Base-by-base conservation (phyloP, 2,888 invertebrate genomes). In the Drosophila austrosaltans region DNA sequence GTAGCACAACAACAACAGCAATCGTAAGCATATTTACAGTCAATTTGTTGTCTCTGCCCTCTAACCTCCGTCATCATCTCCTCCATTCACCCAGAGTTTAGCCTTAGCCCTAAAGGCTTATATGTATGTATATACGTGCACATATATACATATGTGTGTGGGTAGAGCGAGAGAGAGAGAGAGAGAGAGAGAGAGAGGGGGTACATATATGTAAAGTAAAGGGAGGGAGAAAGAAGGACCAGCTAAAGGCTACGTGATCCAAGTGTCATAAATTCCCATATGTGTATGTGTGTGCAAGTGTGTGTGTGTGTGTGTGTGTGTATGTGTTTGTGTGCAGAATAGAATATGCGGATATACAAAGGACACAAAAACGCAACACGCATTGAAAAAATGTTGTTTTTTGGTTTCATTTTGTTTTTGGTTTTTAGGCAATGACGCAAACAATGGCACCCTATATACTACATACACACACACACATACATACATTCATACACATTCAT, bases 1-100 rank as follows among this genome's bases (percentile, higher is more conserved):
- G 66, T 69, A 72, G 54, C 61, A 48, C 22, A 62, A 63, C 54
- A 78, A 72, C 78, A 80, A 57, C 57, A 78, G 70, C 79, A 72
- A 78, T 78, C 77, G 76, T 74, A 68, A 86, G 72, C 81, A 79
- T 88, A 85, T 85, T 85, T 85, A 86, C 84, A 88, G 79, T 88
- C 84, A 86, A 85, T 85, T 85, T 85, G 84, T 73, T 77, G 65
- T 56, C 60, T 39, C 63, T 53, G 12, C 20, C 30, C 54, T 22
- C 22, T 22, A 42, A 54, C 40, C 42, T 32, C 12, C 42, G 6
- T 2, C 20, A 6, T 28, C 12, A 3, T 30, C 44, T 36, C 8
- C 54, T 36, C 1, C 48, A 22, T 48, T 48, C 48, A 10, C 4
- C 48, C 48, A 48, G 48, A 48, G 48, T 12, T 48, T 25, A 48